These are phyloP conservation scores for Ptychoptera contaminata DNA, from an alignment of 2,888 invertebrate species.

Conservation along the genomic window DNA sequence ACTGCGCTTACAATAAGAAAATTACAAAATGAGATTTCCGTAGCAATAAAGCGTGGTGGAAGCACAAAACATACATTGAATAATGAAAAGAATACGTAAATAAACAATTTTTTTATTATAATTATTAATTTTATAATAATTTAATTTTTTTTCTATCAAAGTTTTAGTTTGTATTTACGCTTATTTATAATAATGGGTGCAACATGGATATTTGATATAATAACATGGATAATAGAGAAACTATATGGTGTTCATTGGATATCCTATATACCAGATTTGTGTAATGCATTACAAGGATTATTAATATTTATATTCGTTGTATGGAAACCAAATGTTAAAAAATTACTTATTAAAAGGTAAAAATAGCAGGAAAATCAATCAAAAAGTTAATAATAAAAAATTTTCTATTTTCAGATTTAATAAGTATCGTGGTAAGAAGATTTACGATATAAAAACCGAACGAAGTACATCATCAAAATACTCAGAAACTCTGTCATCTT, in stretches of 20 bases:
- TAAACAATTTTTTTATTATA: neutral
- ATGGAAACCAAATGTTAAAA: neutral
- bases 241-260: slow-evolving; percentile 14
- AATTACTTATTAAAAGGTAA: neutral
- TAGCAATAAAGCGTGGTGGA: slow-evolving; percentile 24
- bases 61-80: slow-evolving; percentile 22
- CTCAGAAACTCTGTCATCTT: too few species aligned
- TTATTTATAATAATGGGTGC: slow-evolving; percentile 51
- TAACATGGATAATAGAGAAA: slow-evolving; percentile 38
- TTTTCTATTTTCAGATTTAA: too few species aligned
- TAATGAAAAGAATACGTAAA: slow-evolving; percentile 26
- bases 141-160: neutral
- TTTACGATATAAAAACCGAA: too few species aligned
- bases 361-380: neutral
- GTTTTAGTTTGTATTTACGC: neutral
- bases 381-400: too few species aligned
- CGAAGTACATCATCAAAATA: too few species aligned
- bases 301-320: slow-evolving; percentile 15
- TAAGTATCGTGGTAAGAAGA: too few species aligned
- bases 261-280: slow-evolving; percentile 26
- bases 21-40: slow-evolving; percentile 26
- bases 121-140: too few species aligned
- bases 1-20: slow-evolving; percentile 25
- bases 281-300: slow-evolving; percentile 33
- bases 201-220: slow-evolving; percentile 57